A percentile compares a stretch with the other conserved stretches of the same genome.
Evolutionary conservation across 2,113 vertebrate species (phyloP).

Genomic region (Plotosus lineatus): DNA sequence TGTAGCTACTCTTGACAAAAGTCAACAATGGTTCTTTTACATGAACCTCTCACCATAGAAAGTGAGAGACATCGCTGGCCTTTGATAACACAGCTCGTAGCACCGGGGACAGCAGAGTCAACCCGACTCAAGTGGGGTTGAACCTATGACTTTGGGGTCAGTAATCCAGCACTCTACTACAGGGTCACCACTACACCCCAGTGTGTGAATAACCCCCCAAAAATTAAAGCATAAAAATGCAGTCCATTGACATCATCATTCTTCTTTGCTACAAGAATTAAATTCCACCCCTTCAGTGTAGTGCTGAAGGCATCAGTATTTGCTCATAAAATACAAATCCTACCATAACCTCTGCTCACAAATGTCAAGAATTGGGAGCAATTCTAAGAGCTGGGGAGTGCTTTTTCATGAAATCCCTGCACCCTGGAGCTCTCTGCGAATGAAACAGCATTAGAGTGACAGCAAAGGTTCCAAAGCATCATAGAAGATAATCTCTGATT

Average conservation of each 20-base stretch:
- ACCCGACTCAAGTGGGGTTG: no score
- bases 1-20: no score
- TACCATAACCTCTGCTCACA: not conserved
- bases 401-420: not conserved
- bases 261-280: constrained; percentile 11
- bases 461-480: not conserved
- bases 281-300: constrained; percentile 30
- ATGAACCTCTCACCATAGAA: no score
- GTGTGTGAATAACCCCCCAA: no score
- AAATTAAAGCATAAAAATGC: no score
- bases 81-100: no score
- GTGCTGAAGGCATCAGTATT: not conserved
- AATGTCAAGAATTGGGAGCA: not conserved
- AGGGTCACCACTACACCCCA: no score
- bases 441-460: not conserved
- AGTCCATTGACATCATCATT: not conserved
- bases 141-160: no score
- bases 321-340: constrained; percentile 1
- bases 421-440: not conserved
- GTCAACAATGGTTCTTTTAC: no score
- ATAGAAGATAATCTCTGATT: constrained; percentile 6
- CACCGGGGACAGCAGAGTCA: no score
- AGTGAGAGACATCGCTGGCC: no score
- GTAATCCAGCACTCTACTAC: no score
- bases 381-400: not conserved